phyloP scores from a whole-genome alignment of 64 coral and sea anemone species.

The Hydrozoanthus tunicans region DNA sequence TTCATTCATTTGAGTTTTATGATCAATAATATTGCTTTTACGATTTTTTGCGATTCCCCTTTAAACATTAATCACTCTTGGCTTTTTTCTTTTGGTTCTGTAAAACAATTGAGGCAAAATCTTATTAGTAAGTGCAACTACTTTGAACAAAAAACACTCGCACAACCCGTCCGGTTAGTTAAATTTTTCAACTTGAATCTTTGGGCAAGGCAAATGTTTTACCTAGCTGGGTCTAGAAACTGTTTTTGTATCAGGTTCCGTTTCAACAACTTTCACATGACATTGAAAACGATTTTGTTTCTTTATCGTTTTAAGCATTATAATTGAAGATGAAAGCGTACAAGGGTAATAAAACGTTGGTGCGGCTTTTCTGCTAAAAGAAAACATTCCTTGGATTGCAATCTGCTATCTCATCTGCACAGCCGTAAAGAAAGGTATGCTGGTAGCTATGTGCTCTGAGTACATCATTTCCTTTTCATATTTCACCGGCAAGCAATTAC shows the following conservation, averaged over 20 bases:
- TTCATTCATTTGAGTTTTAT: background rate
- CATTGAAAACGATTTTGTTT: too few species aligned
- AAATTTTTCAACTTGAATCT: too few species aligned
- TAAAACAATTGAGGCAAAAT: too few species aligned
- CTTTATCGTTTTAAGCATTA: background rate
- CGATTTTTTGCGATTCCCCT: too few species aligned
- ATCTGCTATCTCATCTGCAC: background rate
- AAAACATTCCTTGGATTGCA: constrained; percentile 35
- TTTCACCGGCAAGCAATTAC: background rate
- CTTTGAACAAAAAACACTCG: too few species aligned
- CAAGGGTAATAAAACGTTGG: background rate
- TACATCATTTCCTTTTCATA: constrained; percentile 25
- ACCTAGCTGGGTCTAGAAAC: background rate
- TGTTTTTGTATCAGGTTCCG: background rate
- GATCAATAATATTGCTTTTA: background rate
- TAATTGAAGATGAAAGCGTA: background rate
- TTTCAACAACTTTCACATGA: background rate
- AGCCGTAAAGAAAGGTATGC: background rate
- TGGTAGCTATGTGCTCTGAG: background rate
- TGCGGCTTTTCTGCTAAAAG: constrained; percentile 19
- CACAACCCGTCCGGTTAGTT: too few species aligned
- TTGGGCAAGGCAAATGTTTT: too few species aligned
- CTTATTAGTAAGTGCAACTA: too few species aligned
- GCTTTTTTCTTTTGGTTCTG: too few species aligned
- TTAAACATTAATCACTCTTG: too few species aligned